These are phyloP conservation scores for Leucoraja erinaceus DNA, from an alignment of 2,113 vertebrate genomes.

Conservation along the genomic window DNA sequence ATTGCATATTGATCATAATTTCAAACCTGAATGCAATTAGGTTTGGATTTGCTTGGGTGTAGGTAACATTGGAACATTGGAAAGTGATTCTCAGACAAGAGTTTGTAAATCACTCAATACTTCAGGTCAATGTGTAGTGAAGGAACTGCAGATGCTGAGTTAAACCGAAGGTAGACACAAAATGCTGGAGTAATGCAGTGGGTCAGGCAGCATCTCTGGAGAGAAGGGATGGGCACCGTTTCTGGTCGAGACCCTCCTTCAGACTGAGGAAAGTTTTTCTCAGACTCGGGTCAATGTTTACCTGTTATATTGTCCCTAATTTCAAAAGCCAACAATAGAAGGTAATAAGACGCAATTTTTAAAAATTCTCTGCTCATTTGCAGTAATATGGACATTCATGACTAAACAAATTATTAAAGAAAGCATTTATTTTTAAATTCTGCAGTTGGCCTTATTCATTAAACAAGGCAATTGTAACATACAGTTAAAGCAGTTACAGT, in stretches of 20 bases:
- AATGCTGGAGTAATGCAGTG: too few species aligned
- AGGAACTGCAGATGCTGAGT: too few species aligned
- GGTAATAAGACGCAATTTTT: not conserved
- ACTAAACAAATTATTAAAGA: not conserved
- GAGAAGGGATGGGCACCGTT: too few species aligned
- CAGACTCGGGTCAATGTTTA: not conserved
- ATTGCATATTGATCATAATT: not conserved
- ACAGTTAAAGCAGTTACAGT: constrained; percentile 54
- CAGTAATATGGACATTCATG: not conserved
- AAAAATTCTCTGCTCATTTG: not conserved
- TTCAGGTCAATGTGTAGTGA: not conserved
- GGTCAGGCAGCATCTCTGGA: too few species aligned
- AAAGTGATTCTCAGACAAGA: not conserved
- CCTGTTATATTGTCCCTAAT: not conserved
- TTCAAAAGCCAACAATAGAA: not conserved
- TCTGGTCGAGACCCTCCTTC: too few species aligned
- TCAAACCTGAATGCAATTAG: not conserved
- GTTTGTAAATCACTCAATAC: not conserved
- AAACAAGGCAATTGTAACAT: not conserved
- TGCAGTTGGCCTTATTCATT: not conserved
- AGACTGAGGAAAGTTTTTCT: too few species aligned
- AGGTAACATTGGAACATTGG: not conserved
- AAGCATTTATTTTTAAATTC: not conserved
- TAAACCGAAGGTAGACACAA: too few species aligned
- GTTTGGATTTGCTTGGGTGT: not conserved